Evolutionary conservation across 2,888 invertebrate species (phyloP).

Genomic region (Sphaerophoria taeniata): DNA sequence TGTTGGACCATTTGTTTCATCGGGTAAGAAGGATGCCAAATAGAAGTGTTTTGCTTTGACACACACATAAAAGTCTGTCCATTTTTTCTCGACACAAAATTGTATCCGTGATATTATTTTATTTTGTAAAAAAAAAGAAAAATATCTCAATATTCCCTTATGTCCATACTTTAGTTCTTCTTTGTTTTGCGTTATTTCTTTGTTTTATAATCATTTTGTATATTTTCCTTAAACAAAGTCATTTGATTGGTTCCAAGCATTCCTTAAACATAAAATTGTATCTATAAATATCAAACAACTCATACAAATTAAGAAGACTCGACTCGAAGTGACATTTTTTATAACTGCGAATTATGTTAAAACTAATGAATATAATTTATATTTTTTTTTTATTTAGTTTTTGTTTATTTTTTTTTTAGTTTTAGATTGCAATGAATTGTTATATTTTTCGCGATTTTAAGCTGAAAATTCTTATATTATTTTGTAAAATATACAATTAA

Average conservation of each 20-base stretch:
- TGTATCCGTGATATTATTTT: constrained; percentile 66
- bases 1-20: constrained; percentile 88
- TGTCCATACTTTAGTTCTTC: constrained; percentile 10
- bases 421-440: constrained; percentile 59
- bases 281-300: constrained; percentile 43
- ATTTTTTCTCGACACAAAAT: constrained; percentile 35
- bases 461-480: constrained; percentile 32
- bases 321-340: constrained; percentile 23
- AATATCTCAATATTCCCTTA: constrained; percentile 2
- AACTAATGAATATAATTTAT: constrained; percentile 24
- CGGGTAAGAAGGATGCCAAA: constrained; percentile 82
- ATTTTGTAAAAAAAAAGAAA: constrained; percentile 50
- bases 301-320: constrained; percentile 40
- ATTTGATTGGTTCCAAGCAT: constrained; percentile 57
- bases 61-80: constrained; percentile 36
- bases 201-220: constrained; percentile 45
- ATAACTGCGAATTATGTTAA: constrained; percentile 41
- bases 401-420: constrained; percentile 45
- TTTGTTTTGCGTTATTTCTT: constrained; percentile 4
- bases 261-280: constrained; percentile 56
- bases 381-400: constrained; percentile 27
- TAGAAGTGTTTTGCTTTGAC: constrained; percentile 63
- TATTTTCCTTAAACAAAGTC: constrained; percentile 50
- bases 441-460: constrained; percentile 57
- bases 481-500: constrained; percentile 49